phyloP scores from a whole-genome alignment of 30 jellyfish, hydroid and myxozoan genomes.

The Aurelia sp. region DNA sequence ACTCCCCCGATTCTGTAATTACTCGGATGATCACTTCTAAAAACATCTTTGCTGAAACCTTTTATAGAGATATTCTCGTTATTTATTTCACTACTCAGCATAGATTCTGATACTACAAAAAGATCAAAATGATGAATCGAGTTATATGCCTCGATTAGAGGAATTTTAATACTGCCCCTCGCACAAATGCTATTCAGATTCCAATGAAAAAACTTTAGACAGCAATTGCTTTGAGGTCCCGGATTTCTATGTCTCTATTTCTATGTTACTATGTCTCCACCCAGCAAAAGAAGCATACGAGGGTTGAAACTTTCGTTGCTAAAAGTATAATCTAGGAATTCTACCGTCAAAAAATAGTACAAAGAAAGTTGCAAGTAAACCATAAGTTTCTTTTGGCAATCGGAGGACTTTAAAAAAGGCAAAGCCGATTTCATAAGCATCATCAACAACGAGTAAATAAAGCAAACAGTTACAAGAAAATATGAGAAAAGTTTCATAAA shows the following conservation, averaged over 20 bases:
- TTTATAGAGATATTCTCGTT: not conserved
- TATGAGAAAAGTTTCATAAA: slow-evolving; percentile 15
- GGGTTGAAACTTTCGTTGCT: slow-evolving; percentile 29
- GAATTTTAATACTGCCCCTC: slow-evolving; percentile 21
- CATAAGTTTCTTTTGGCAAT: slow-evolving; percentile 25
- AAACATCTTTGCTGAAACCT: slow-evolving; percentile 15
- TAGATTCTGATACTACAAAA: slow-evolving; percentile 16
- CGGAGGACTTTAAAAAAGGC: slow-evolving; percentile 7
- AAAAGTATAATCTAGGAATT: slow-evolving; percentile 2
- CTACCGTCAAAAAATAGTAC: slow-evolving; percentile 23
- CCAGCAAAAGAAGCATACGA: not conserved
- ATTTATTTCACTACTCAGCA: not conserved
- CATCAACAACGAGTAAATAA: not conserved
- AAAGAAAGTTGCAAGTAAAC: slow-evolving; percentile 18
- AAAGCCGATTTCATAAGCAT: slow-evolving; percentile 15
- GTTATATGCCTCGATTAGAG: no score
- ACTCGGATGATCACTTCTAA: slow-evolving; percentile 20
- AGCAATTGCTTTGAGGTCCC: not conserved
- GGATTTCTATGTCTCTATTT: no score
- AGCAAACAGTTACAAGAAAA: not conserved
- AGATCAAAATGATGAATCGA: slow-evolving; percentile 16
- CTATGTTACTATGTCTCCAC: slow-evolving; percentile 40
- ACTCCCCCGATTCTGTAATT: slow-evolving; percentile 13
- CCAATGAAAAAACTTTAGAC: not conserved
- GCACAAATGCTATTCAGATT: slow-evolving; percentile 18